Evolutionary conservation across 2,113 vertebrate genomes (phyloP).

Genomic region (Trinectes maculatus): DNA sequence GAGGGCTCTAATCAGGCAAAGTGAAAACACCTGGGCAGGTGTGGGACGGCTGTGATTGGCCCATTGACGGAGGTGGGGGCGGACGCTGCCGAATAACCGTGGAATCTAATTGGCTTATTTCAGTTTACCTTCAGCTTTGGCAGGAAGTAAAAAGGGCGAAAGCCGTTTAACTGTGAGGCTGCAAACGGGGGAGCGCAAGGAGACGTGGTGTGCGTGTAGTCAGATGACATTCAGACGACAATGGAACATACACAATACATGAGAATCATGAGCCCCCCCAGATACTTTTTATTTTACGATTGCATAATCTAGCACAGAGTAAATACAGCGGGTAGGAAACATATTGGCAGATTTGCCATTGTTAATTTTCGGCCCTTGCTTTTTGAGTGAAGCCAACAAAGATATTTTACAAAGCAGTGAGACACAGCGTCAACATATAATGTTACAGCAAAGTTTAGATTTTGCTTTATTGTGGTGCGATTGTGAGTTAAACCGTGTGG

Average conservation of each 20-base stretch:
- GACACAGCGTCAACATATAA: too few species aligned
- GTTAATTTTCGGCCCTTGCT: too few species aligned
- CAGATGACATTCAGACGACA: slow-evolving; percentile 6
- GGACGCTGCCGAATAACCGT: not conserved
- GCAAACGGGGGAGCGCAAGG: slow-evolving; percentile 6
- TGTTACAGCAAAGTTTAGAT: too few species aligned
- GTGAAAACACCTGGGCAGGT: slow-evolving; percentile 9
- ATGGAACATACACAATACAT: slow-evolving; percentile 4
- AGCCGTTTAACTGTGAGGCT: slow-evolving; percentile 46
- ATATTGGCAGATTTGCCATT: too few species aligned
- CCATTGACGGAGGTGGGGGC: not conserved
- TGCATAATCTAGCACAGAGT: too few species aligned
- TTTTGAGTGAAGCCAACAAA: too few species aligned
- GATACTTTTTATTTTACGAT: too few species aligned
- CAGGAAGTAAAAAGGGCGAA: slow-evolving; percentile 17
- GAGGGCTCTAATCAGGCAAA: slow-evolving; percentile 2
- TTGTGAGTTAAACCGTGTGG: slow-evolving; percentile 4
- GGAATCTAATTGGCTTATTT: not conserved
- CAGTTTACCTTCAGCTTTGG: not conserved
- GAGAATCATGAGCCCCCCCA: slow-evolving; percentile 5
- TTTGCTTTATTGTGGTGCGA: not conserved
- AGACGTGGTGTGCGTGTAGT: slow-evolving; percentile 5
- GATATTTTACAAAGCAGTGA: too few species aligned
- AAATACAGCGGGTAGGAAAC: too few species aligned
- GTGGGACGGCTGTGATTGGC: not conserved